Base-by-base conservation (phyloP, 2,888 invertebrate species). In the Frankliniella fusca region DNA sequence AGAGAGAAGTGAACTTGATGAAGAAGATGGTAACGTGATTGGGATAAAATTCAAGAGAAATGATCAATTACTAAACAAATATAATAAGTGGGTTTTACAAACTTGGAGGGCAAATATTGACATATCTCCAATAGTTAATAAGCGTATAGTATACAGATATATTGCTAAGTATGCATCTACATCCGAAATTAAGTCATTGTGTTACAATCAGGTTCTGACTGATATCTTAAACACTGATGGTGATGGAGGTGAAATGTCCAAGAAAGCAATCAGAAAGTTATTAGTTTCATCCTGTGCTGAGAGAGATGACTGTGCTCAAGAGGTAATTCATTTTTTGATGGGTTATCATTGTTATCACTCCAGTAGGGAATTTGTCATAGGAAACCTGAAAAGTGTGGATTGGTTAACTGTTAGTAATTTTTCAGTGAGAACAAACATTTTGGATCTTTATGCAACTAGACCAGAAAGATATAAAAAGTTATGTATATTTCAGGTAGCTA, bases 151-250 rank as follows among this genome's bases (percentile, higher is more conserved):
- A 5, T 10, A 80, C 12, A 82, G 83, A 18, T 84, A 84, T 81
- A 84, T 84, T 83, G 83, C 84, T 12, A 84, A 84, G 48, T 84
- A 84, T 81, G 82, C 83, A 20, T 61, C 83, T 7, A 84, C 84
- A 76, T 20, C 65, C 23, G 84, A 84, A 61, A 48, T 38, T 70
- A 27, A 76, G 49, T 83, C 81, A 12, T 23, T 70, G 50, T 11
- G 20, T 11, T 50, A 50, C 12, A 50, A 12, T 50, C 10, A 50
- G 12, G 12, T 50, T 12, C 12, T 12, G 12, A 50, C 9, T n/a
- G 12, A 50, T 50, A 50, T 50, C 9, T 11, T 12, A 10, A 79
- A 48, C 15, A 65, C 27, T 5, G 48, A 61, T 48, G 48, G 49
- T n/a, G 3, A 48, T 27, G 49, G 48, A 0, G 18, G 10, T 8